Base-by-base conservation (phyloP, 2,888 invertebrate species). In the Rotaria socialis region DNA sequence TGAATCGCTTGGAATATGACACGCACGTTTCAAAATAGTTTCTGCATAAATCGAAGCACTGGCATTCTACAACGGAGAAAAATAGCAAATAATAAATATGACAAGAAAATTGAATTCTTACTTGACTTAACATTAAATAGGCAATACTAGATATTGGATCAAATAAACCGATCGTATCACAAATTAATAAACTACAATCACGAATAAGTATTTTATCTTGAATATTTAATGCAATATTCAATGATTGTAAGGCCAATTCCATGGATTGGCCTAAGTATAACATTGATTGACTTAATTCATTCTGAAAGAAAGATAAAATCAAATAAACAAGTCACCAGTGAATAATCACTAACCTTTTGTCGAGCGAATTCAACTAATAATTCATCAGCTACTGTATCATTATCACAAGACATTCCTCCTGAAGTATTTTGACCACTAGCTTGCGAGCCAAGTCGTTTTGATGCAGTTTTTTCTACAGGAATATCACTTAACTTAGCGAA, bases 191-290 rank as follows among this genome's bases (percentile, higher is more conserved):
- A 80, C 80, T 80, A n/a, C 1, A 47, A 47, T 80, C 80, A 80
- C 80, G 80, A 8, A 80, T 80, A n/a, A 80, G 80, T 47, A 80
- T 47, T 80, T 80, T 80, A n/a, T 80, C 80, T 80, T 80, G 80
- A 80, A 80, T 47, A n/a, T 8, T 5, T 47, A 80, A n/a, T 47
- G 80, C 47, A 14, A 80, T 47, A 16, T 80, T 80, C 11, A 80
- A n/a, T 80, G 80, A 43, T 80, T 80, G 80, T 47, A 80, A 47
- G 10, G 47, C 43, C 0, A 43, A 47, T 80, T 80, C 80, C 24
- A 24, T 80, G 11, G 80, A 80, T 47, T 80, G 80, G n/a, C 41
- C 80, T n/a, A 80, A n/a, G 24, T 47, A 47, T 24, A 24, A n/a
- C 47, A 80, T 11, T 14, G 80, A 80, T n/a, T 80, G 24, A 47